Evolutionary conservation across 2,113 vertebrate species (phyloP).

Genomic region (Callospermophilus lateralis): DNA sequence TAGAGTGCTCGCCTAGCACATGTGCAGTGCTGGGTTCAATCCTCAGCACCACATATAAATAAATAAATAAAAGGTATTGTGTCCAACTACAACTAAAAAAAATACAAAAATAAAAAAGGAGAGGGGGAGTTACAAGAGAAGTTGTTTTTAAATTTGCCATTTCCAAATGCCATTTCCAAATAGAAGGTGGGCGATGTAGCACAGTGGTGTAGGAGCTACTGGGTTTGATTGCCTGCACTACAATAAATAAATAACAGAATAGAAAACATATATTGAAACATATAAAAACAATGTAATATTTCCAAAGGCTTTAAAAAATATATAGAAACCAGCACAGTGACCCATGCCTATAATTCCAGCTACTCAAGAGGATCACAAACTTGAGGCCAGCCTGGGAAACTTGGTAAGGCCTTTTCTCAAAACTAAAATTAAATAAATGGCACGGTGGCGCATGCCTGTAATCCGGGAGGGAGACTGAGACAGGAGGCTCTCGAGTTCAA

Average conservation of each 20-base stretch:
- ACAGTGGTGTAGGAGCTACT: no score
- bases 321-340: not conserved
- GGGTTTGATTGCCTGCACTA: no score
- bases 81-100: no score
- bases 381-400: not conserved
- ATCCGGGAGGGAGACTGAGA: no score
- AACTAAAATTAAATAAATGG: not conserved
- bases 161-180: not conserved
- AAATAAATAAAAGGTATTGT: no score
- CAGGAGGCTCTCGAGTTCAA: no score
- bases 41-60: no score
- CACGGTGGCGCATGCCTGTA: no score
- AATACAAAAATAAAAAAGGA: no score
- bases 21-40: no score
- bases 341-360: not conserved
- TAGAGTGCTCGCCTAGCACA: no score
- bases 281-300: not conserved
- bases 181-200: no score
- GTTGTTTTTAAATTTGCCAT: constrained; percentile 40
- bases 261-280: constrained; percentile 7
- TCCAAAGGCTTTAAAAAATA: constrained; percentile 35
- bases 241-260: not conserved
- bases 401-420: not conserved
- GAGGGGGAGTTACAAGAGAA: not conserved
- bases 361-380: not conserved